Evolutionary conservation across 2,113 vertebrate genomes (phyloP).

Genomic region (Acrocephalus arundinaceus): DNA sequence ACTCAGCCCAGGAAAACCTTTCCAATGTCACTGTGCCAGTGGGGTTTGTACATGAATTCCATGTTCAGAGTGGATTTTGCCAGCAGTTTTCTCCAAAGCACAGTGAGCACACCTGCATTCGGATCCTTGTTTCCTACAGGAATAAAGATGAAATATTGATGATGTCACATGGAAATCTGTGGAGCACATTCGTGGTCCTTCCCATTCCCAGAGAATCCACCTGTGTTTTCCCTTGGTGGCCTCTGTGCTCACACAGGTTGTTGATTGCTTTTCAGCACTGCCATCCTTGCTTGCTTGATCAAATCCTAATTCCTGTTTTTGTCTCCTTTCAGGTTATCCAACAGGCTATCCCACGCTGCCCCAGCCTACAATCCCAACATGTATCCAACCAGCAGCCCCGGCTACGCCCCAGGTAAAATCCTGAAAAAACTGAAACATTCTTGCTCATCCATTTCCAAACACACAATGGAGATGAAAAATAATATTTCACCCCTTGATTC

Average conservation of each 20-base stretch:
- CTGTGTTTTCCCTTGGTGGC: not conserved
- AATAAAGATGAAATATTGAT: not conserved
- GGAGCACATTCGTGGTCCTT: not conserved
- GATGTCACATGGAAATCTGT: not conserved
- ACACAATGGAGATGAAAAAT: not conserved
- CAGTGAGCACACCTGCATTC: not conserved
- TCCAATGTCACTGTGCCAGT: fast-evolving
- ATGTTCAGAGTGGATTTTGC: not conserved
- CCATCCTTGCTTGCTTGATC: not conserved
- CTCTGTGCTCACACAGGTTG: not conserved
- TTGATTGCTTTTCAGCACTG: not conserved
- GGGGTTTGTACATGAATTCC: not conserved
- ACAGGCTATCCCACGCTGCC: slow-evolving; percentile 90
- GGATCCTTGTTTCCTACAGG: not conserved
- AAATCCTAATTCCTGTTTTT: not conserved
- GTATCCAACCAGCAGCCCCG: slow-evolving; percentile 94
- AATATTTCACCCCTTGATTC: fast-evolving
- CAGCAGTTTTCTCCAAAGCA: not conserved
- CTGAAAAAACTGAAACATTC: not conserved
- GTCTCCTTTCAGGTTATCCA: slow-evolving; percentile 86
- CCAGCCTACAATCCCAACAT: slow-evolving; percentile 95
- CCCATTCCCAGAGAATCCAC: not conserved
- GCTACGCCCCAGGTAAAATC: slow-evolving; percentile 90
- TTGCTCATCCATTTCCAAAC: not conserved
- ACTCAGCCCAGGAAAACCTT: not conserved